Evolutionary conservation across 1,140 invertebrate genomes (phyloP), one percentile per base, ranked within the genome.

Genomic region (Probaryconus sp.): DNA sequence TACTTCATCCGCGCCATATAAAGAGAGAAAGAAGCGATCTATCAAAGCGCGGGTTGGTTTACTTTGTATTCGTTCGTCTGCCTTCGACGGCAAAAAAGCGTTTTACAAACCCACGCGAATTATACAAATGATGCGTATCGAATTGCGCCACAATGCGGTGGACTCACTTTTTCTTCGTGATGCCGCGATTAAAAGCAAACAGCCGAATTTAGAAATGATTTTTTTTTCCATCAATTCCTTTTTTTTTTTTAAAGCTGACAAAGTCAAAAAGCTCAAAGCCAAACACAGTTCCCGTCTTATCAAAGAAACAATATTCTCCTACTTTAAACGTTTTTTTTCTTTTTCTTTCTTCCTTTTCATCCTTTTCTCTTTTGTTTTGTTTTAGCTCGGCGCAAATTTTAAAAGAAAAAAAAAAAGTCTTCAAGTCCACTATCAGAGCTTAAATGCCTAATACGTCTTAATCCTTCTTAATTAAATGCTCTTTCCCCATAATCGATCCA

Each of bases 401-500:
- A 50, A 47, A n/a, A n/a, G n/a, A n/a, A 47, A 64, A 58, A 56
- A 45, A 64, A 76, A 53, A 26, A 42, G 31, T 31, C 48, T 16
- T 18, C n/a, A 7, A 1, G 14, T 21, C 30, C 5, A n/a, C 9
- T 16, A 71, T 64, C 30, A 24, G 18, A 43, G 68, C 48, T 76
- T 81, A 77, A 71, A 48, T 78, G 35, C 69, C 78, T 83, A 82
- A 74, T 76, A 55, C 78, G 58, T 63, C 76, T 84, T 85, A 81
- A 85, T 84, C 80, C 78, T 76, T 79, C 79, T 80, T 84, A 85
- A 85, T 85, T 84, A 85, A 85, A 81, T 81, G 60, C 72, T 58
- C 72, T 71, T 64, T 45, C 47, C 55, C 71, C 71, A 72, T 80
- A 50, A 77, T 75, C 65, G 37, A 21, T 64, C 35, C 11, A 21